Conservation (phyloP, 2,888 invertebrate genomes). For the Oligia fasciuncula region DNA sequence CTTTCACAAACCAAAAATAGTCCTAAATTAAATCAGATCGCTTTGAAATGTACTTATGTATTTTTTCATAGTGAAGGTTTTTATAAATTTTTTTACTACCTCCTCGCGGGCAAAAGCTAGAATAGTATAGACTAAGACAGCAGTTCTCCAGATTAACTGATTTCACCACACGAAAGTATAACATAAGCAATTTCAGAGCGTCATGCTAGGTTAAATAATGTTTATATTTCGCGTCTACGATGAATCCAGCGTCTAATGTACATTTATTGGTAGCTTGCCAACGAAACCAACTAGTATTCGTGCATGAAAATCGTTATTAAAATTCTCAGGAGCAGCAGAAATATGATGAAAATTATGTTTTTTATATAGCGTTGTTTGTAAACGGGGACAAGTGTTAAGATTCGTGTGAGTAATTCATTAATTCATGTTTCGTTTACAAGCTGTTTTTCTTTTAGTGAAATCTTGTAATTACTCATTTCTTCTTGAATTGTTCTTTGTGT, state of each 20-base stretch:
- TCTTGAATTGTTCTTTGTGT: conserved; percentile 3
- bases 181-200: conserved; percentile 10
- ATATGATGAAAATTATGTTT: conserved; percentile 30
- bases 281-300: conserved; percentile 26
- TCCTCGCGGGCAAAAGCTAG: background rate
- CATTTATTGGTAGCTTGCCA: conserved; percentile 52
- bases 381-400: conserved; percentile 23
- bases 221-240: conserved; percentile 32
- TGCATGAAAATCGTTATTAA: conserved; percentile 20
- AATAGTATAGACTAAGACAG: background rate
- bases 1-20: background rate
- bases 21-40: background rate
- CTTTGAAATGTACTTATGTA: background rate
- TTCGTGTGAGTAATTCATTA: conserved; percentile 31
- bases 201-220: conserved; percentile 38
- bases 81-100: background rate
- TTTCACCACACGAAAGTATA: background rate
- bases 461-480: conserved; percentile 14
- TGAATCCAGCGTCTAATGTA: conserved; percentile 26
- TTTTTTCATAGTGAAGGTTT: background rate
- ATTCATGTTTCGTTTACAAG: conserved; percentile 16
- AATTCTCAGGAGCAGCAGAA: conserved; percentile 16
- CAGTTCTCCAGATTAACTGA: background rate
- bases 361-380: conserved; percentile 36
- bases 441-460: conserved; percentile 9